phyloP scores from a whole-genome alignment of 2,888 invertebrate species.

The Pelosia muscerda region DNA sequence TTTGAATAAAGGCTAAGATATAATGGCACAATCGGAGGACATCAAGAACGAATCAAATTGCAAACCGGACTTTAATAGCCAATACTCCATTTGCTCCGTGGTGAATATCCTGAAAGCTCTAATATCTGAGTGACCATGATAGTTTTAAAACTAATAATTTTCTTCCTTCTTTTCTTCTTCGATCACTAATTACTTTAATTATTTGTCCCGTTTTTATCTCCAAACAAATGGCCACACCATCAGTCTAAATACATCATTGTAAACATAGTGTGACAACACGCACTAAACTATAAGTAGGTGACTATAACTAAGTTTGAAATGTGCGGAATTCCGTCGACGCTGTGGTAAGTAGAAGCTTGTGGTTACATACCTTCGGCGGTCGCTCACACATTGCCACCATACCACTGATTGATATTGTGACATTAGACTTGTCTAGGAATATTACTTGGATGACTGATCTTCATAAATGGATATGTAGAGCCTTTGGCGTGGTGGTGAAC shows the following conservation, averaged over 20 bases:
- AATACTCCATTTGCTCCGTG: no score
- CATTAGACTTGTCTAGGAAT: neutral
- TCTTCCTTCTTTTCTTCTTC: no score
- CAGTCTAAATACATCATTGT: neutral
- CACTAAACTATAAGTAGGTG: conserved; percentile 2
- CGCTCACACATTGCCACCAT: conserved; percentile 15
- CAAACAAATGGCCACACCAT: neutral
- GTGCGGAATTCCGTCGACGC: conserved; percentile 31
- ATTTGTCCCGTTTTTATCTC: neutral
- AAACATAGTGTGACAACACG: neutral
- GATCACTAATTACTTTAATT: no score
- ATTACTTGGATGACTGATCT: neutral
- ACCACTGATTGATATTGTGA: conserved; percentile 26
- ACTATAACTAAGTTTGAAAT: conserved; percentile 25
- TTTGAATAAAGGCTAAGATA: no score
- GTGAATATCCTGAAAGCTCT: no score
- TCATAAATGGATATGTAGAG: neutral
- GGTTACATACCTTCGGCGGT: conserved; percentile 43
- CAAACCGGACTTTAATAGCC: no score
- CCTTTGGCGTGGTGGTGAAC: no score
- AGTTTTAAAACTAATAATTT: no score
- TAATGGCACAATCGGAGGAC: no score
- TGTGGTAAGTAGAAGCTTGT: conserved; percentile 30
- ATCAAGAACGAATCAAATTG: no score
- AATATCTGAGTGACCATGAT: no score